phyloP scores from a whole-genome alignment of 2,888 invertebrate genomes.

The Macropis europaea region DNA sequence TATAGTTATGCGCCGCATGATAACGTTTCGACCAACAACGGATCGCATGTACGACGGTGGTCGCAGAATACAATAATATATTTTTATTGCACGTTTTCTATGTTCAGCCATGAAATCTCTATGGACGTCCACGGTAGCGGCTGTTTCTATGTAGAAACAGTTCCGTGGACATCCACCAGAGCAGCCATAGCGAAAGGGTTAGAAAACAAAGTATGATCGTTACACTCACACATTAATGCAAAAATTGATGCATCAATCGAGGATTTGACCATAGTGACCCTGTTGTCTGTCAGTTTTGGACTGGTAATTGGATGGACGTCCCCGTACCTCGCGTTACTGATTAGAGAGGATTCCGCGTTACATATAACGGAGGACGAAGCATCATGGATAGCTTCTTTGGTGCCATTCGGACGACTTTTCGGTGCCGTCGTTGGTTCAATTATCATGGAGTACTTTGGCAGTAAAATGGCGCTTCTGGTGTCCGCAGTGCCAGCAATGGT shows the following conservation, averaged over 20 bases:
- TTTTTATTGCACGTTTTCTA: too few species aligned
- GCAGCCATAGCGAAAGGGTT: too few species aligned
- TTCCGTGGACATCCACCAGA: too few species aligned
- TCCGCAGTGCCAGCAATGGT: conserved; percentile 50
- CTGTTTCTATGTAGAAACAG: too few species aligned
- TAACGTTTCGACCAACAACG: too few species aligned
- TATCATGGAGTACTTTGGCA: conserved; percentile 50
- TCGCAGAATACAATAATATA: too few species aligned
- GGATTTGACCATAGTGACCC: conserved; percentile 56
- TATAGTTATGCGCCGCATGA: neutral
- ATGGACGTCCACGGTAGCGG: too few species aligned
- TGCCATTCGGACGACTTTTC: conserved; percentile 63
- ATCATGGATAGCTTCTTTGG: conserved; percentile 67
- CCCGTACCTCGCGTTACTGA: conserved; percentile 67
- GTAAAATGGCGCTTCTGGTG: conserved; percentile 50
- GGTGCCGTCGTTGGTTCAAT: conserved; percentile 62
- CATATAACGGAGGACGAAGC: conserved; percentile 53
- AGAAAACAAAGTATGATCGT: too few species aligned
- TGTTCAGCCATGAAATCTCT: too few species aligned
- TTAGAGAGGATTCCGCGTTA: conserved; percentile 42
- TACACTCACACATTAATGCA: neutral
- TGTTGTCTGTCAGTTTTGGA: conserved; percentile 62
- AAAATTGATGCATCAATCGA: neutral
- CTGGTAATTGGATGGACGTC: conserved; percentile 70
- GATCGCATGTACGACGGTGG: too few species aligned